phyloP scores from a whole-genome alignment of 2,113 vertebrate genomes.

The Cyprinodon tularosa region DNA sequence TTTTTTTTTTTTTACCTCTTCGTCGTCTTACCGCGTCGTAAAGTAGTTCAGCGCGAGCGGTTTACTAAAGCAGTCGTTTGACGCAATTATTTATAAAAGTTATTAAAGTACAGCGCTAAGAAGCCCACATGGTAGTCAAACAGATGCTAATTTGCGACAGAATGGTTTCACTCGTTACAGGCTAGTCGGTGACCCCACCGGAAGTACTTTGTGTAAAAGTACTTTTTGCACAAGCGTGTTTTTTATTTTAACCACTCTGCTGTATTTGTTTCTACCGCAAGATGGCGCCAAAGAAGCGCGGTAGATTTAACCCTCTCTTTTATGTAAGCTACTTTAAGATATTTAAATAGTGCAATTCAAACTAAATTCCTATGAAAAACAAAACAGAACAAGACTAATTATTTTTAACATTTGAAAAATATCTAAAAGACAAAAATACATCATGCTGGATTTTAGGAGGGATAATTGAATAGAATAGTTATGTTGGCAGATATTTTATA shows the following conservation, averaged over 20 bases:
- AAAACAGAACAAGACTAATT: no score
- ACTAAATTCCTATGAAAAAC: no score
- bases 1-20: slow-evolving; percentile 51
- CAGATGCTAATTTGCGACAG: slow-evolving; percentile 10
- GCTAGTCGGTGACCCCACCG: slow-evolving; percentile 79
- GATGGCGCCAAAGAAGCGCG: slow-evolving; percentile 18
- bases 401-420: no score
- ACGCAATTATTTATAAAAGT: slow-evolving; percentile 3
- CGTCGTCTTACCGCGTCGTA: slow-evolving; percentile 47
- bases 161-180: slow-evolving; percentile 40
- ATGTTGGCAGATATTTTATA: no score
- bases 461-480: no score
- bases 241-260: background rate
- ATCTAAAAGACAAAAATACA: no score
- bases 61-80: background rate
- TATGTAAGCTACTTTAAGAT: no score
- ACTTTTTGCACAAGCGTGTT: slow-evolving; percentile 66
- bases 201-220: slow-evolving; percentile 82
- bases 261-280: slow-evolving; percentile 3
- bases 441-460: no score
- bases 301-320: no score
- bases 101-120: background rate
- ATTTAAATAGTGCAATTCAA: no score
- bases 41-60: background rate
- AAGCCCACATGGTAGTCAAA: background rate